Percentiles rank a stretch among this genome's conserved stretches.
phyloP scores from a whole-genome alignment of 2,113 vertebrate species.

The Cairina moschata region DNA sequence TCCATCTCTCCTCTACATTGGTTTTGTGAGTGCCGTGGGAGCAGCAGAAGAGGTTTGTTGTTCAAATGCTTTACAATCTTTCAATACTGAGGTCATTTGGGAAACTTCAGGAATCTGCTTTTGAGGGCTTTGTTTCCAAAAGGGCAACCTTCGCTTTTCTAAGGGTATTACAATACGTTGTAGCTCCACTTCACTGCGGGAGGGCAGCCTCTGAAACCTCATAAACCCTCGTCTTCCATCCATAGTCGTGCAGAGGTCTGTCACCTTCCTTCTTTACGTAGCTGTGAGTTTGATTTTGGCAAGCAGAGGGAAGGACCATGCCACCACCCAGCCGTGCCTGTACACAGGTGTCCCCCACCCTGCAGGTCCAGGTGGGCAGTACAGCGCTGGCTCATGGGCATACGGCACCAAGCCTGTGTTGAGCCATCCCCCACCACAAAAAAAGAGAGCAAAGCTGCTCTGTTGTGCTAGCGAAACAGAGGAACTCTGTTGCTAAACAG shows the following conservation, averaged over 20 bases:
- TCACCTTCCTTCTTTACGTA: no score
- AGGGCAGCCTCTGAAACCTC: rapidly evolving
- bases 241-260: not conserved
- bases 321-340: no score
- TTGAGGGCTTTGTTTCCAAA: not conserved
- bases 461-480: not conserved
- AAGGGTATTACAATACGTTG: rapidly evolving
- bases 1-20: rapidly evolving
- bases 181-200: rapidly evolving
- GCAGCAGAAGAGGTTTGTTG: not conserved
- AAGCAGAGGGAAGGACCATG: no score
- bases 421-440: not conserved
- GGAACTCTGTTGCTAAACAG: not conserved
- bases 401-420: not conserved
- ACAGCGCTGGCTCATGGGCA: no score
- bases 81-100: not conserved
- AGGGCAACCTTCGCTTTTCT: not conserved
- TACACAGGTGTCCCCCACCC: no score
- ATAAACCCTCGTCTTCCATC: not conserved
- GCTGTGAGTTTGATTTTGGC: no score
- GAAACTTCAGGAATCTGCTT: not conserved
- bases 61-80: not conserved
- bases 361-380: no score
- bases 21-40: not conserved
- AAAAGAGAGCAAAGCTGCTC: not conserved